Conservation (phyloP, 2,888 invertebrate species). For the Volucella zonaria region DNA sequence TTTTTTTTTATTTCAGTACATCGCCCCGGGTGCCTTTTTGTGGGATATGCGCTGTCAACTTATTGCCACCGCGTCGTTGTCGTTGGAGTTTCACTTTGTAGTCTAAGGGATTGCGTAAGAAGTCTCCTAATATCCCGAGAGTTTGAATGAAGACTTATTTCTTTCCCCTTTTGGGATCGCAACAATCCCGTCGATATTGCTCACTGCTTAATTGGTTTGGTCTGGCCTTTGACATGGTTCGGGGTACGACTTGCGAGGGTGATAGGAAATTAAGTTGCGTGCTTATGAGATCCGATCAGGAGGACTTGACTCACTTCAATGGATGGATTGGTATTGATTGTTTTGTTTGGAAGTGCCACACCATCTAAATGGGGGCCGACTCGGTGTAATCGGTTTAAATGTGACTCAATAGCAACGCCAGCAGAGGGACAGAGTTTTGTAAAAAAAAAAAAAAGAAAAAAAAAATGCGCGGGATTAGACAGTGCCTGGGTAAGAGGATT, state of each 20-base stretch:
- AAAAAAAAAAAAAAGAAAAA: background rate
- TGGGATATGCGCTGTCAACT: slow-evolving; percentile 39
- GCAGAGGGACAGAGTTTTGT: slow-evolving; percentile 11
- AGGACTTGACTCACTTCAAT: background rate
- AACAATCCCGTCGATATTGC: slow-evolving; percentile 23
- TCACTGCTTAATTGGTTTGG: slow-evolving; percentile 60
- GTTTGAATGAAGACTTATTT: slow-evolving; percentile 16
- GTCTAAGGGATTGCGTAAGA: slow-evolving; percentile 55
- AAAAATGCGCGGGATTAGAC: background rate
- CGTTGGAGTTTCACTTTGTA: slow-evolving; percentile 23
- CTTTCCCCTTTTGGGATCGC: slow-evolving; percentile 9
- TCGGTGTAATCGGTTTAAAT: slow-evolving; percentile 59
- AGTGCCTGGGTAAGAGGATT: slow-evolving; percentile 42
- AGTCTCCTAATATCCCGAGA: slow-evolving; percentile 21
- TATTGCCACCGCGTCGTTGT: slow-evolving; percentile 24
- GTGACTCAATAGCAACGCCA: slow-evolving; percentile 49
- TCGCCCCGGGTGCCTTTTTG: slow-evolving; percentile 33
- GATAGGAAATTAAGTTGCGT: slow-evolving; percentile 55
- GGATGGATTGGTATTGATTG: slow-evolving; percentile 27
- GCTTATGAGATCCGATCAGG: slow-evolving; percentile 30
- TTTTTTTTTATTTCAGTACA: slow-evolving; percentile 20
- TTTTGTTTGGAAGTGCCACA: slow-evolving; percentile 1
- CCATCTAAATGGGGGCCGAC: slow-evolving; percentile 31
- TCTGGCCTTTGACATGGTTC: slow-evolving; percentile 59
- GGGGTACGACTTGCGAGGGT: background rate